These are phyloP conservation scores for Nemurella pictetii DNA, from an alignment of 2,888 invertebrate genomes.

Conservation along the genomic window DNA sequence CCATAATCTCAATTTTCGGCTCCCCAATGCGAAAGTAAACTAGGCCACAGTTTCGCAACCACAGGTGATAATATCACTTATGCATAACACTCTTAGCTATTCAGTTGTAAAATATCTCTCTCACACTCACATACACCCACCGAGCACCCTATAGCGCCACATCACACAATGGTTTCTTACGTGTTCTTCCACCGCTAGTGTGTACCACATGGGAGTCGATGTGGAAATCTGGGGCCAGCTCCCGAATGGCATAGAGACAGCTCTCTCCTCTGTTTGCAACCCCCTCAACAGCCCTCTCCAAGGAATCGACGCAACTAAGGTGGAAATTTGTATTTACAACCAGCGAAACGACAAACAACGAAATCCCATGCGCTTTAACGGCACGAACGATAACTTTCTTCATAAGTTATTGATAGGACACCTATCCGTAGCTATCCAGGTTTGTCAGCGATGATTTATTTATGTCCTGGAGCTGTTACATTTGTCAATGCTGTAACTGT, in stretches of 20 bases:
- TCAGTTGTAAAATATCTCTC: neutral
- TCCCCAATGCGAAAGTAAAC: neutral
- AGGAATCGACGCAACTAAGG: neutral
- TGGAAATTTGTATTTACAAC: constrained; percentile 16
- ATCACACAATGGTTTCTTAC: neutral
- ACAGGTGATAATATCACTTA: neutral
- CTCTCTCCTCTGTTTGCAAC: neutral
- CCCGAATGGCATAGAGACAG: neutral
- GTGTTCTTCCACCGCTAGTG: neutral
- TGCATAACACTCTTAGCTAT: neutral
- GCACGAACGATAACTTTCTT: constrained; percentile 10
- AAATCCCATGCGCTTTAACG: neutral
- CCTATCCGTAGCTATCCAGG: neutral
- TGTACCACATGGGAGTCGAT: neutral
- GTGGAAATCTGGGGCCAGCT: neutral
- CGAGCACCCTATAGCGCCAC: no score
- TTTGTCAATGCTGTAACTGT: neutral
- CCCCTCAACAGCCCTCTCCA: neutral
- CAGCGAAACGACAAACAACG: constrained; percentile 8
- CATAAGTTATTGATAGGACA: constrained; percentile 4
- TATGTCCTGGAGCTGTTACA: neutral
- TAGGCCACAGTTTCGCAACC: neutral
- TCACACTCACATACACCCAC: no score
- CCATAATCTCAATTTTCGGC: neutral
- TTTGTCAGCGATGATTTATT: neutral